Evolutionary conservation across 2,888 invertebrate species (phyloP).

Genomic region (Camponotus fellah): DNA sequence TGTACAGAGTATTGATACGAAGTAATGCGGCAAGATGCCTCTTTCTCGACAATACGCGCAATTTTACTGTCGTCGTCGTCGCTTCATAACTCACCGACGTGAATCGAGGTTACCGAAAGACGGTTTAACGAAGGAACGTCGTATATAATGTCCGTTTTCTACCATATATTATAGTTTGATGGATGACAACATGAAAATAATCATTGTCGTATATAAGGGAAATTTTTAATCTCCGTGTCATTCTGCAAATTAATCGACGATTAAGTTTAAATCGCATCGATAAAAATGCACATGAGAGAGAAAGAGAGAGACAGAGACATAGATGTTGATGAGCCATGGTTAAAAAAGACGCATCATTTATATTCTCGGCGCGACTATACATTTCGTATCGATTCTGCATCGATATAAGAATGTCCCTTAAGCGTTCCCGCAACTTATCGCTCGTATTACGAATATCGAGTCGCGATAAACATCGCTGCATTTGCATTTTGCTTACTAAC

Average conservation of each 20-base stretch:
- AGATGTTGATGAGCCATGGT: not conserved
- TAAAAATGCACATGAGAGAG: not conserved
- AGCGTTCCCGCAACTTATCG: not conserved
- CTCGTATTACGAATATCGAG: slow-evolving; percentile 27
- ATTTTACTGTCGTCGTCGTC: slow-evolving; percentile 4
- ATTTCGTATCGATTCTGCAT: not conserved
- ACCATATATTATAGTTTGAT: not conserved
- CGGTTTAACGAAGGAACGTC: not conserved
- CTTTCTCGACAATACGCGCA: not conserved
- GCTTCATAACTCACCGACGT: slow-evolving; percentile 2
- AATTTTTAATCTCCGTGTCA: not conserved
- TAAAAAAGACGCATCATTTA: not conserved
- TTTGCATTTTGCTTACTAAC: slow-evolving; percentile 40
- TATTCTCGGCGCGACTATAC: not conserved
- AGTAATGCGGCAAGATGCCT: not conserved
- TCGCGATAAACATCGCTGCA: slow-evolving; percentile 34
- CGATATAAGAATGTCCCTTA: not conserved
- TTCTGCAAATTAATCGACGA: not conserved
- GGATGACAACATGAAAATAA: not conserved
- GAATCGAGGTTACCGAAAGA: slow-evolving; percentile 23
- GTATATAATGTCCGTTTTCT: not conserved
- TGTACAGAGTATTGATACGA: not conserved
- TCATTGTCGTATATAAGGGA: not conserved
- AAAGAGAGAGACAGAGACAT: not conserved
- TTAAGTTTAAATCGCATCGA: not conserved